Evolutionary conservation across 2,113 vertebrate genomes (phyloP).

Genomic region (Tragulus kanchil): DNA sequence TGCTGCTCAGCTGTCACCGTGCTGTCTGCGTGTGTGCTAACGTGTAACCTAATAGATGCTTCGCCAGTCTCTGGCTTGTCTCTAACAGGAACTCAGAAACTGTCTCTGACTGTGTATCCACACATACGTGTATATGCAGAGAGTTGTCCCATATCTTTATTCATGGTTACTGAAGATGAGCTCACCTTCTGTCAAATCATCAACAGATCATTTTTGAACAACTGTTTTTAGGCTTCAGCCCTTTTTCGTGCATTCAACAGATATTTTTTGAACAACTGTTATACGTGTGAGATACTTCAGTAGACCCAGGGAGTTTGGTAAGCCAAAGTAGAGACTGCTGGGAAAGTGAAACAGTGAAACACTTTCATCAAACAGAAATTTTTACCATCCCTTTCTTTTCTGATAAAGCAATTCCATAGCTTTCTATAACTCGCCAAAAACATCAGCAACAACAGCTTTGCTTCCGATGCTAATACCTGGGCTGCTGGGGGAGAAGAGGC

Average conservation of each 20-base stretch:
- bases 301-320: neutral
- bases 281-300: neutral
- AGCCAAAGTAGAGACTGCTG: neutral
- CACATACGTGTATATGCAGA: neutral
- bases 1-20: neutral
- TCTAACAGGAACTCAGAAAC: neutral
- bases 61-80: neutral
- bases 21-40: neutral
- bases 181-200: too few relatives aligned
- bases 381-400: neutral
- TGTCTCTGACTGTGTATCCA: neutral
- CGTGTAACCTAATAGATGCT: neutral
- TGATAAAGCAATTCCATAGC: constrained; percentile 19
- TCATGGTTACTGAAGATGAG: neutral
- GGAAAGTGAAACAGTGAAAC: neutral
- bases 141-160: neutral
- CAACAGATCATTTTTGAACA: too few relatives aligned
- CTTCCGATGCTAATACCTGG: constrained; percentile 54
- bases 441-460: constrained; percentile 6
- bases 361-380: neutral
- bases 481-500: constrained; percentile 68
- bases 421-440: constrained; percentile 33
- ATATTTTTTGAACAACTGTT: neutral
- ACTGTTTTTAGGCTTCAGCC: neutral
- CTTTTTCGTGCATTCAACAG: neutral